phyloP scores from a whole-genome alignment of 2,797 vertebrate species.

The Cheirogaleus major region DNA sequence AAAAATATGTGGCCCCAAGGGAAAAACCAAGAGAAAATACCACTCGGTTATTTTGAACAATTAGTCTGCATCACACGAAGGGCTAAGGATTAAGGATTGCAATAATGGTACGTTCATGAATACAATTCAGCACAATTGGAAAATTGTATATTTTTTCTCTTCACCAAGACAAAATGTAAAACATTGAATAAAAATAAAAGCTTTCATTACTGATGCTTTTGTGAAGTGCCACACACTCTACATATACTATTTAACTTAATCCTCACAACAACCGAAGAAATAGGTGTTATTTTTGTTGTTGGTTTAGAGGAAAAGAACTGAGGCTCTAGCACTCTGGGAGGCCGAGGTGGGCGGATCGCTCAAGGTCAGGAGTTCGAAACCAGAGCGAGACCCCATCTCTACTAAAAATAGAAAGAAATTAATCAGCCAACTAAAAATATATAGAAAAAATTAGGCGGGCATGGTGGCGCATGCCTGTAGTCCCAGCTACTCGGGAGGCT shows the following conservation, averaged over 20 bases:
- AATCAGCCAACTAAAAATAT: too few species aligned
- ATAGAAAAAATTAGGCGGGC: too few species aligned
- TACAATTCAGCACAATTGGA: background rate
- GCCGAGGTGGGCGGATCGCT: too few species aligned
- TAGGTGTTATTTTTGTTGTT: background rate
- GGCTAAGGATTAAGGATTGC: background rate
- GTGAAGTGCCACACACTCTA: background rate
- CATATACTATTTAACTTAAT: background rate
- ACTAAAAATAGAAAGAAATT: too few species aligned
- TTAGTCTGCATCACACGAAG: background rate
- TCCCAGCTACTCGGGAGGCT: too few species aligned
- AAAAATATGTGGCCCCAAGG: background rate
- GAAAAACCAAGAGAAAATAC: background rate
- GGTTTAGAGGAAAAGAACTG: conserved; percentile 19
- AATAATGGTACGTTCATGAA: background rate
- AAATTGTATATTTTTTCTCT: background rate
- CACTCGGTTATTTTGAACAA: background rate
- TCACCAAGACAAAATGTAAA: conserved; percentile 16
- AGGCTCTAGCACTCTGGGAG: too few species aligned
- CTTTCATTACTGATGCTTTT: background rate
- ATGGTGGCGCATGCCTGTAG: too few species aligned
- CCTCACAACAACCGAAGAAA: background rate
- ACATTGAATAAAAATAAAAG: conserved; percentile 10
- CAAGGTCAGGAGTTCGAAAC: too few species aligned
- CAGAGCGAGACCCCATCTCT: too few species aligned